A percentile compares a stretch with the other conserved stretches of the same genome.
phyloP scores from a whole-genome alignment of 2,888 invertebrate genomes.

The Caenorhabditis sp. region DNA sequence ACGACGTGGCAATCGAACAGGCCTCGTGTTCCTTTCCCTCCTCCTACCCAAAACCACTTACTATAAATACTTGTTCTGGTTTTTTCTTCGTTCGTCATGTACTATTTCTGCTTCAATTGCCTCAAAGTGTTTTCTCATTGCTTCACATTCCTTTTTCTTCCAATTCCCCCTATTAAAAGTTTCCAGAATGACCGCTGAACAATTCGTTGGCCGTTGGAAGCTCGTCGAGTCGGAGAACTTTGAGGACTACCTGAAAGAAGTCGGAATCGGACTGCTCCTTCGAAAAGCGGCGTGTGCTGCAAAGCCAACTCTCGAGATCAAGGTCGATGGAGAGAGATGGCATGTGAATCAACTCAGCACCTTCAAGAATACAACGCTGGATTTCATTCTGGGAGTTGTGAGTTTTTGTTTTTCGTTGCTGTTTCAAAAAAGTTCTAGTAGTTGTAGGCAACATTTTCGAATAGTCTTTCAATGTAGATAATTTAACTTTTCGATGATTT shows the following conservation, averaged over 20 bases:
- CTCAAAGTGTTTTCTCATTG: slow-evolving; percentile 1
- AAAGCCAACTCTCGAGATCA: slow-evolving; percentile 73
- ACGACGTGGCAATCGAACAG: slow-evolving; percentile 15
- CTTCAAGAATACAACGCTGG: slow-evolving; percentile 74
- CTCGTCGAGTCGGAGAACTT: slow-evolving; percentile 72
- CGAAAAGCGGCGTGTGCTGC: slow-evolving; percentile 74
- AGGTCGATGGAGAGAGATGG: slow-evolving; percentile 68
- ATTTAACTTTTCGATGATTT: too few species aligned
- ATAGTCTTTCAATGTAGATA: too few species aligned
- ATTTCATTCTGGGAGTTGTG: slow-evolving; percentile 67
- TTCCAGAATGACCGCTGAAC: slow-evolving; percentile 50
- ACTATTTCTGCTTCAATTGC: background rate
- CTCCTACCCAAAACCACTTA: background rate
- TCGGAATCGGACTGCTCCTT: slow-evolving; percentile 71
- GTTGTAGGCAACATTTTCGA: too few species aligned
- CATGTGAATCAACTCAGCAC: slow-evolving; percentile 68
- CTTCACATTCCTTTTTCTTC: background rate
- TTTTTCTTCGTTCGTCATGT: background rate
- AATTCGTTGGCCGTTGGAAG: slow-evolving; percentile 72
- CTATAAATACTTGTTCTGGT: slow-evolving; percentile 8
- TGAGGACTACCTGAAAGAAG: slow-evolving; percentile 76
- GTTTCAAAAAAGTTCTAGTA: too few species aligned
- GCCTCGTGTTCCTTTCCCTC: background rate
- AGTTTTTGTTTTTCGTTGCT: slow-evolving; percentile 9
- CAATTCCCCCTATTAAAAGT: background rate